These are phyloP conservation scores for Champsocephalus gunnari DNA, from an alignment of 2,797 vertebrate species.

Conservation along the genomic window DNA sequence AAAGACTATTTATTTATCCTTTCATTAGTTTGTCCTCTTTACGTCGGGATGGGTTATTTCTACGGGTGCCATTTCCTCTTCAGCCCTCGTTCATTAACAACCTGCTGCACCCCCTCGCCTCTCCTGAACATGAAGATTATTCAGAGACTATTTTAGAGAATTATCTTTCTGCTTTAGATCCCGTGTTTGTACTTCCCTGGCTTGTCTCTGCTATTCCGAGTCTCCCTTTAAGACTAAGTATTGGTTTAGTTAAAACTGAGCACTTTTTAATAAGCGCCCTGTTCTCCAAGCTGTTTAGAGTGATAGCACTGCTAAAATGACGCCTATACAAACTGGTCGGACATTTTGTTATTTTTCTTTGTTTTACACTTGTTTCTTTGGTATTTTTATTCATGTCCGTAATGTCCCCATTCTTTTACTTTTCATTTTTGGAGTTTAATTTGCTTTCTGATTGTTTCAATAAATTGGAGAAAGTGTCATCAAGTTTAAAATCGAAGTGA, in stretches of 20 bases:
- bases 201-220: not conserved
- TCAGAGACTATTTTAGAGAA: constrained; percentile 7
- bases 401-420: constrained; percentile 35
- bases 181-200: not conserved
- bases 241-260: constrained; percentile 40
- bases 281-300: constrained; percentile 19
- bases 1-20: constrained; percentile 83
- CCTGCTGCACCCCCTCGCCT: constrained; percentile 80
- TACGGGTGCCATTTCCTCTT: constrained; percentile 19
- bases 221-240: constrained; percentile 11
- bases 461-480: constrained; percentile 60
- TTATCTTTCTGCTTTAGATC: constrained; percentile 20
- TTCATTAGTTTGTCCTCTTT: constrained; percentile 80
- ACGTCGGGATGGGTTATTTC: constrained; percentile 16
- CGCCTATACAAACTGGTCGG: constrained; percentile 20
- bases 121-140: constrained; percentile 39
- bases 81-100: constrained; percentile 62
- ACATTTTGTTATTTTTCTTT: not conserved
- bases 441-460: constrained; percentile 56
- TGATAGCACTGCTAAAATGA: constrained; percentile 21
- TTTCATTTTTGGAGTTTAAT: constrained; percentile 26
- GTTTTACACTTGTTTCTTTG: constrained; percentile 8
- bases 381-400: constrained; percentile 48
- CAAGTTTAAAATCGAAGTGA: constrained; percentile 21
- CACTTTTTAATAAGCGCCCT: constrained; percentile 41